Base-by-base conservation (phyloP, 2,888 invertebrate genomes). In the Ypsolopha scabrella region DNA sequence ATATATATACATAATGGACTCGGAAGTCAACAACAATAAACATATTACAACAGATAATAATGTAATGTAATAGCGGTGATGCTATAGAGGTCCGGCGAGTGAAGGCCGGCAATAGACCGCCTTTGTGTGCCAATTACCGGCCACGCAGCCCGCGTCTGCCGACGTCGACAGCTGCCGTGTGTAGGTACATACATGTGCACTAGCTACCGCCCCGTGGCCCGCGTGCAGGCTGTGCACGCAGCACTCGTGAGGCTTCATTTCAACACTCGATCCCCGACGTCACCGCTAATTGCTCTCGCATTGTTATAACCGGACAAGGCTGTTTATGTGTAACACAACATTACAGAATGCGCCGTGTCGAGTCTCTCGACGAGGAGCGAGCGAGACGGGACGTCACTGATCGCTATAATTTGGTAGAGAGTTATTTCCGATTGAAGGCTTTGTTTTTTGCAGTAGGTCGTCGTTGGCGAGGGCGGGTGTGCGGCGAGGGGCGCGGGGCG, bases 51-150 rank as follows among this genome's bases (percentile, higher is more conserved):
- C 24, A 24, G 24, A 24, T 24, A 24, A 24, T 24, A 24, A 24
- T 24, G 24, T 24, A 24, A 24, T 24, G 24, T 24, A 24, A 24
- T 24, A 24, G 24, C 45, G 10, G 14, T 10, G 41, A 7, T 33
- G 24, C 7, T 33, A 24, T 24, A 24, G 33, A n/a, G n/a, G 14
- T 33, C 43, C 14, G 13, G 14, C 24, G 43, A 43, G 13, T 24
- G 50, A 49, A 51, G 49, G 51, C 47, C 58, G 52, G 59, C 59
- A 63, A 64, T 59, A 36, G 52, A 51, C 46, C 55, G 59, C 58
- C 60, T 63, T 70, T 70, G 70, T 71, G 56, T 56, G 54, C 55
- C 70, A 68, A 68, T 70, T 68, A 47, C 34, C 34, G 45, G 34
- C 24, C 24, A 24, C 24, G 24, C 45, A n/a, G 43, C 43, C 8